A percentile compares a stretch with the other conserved stretches of the same genome.
Evolutionary conservation across 2,113 vertebrate genomes (phyloP).

Genomic region (Bambusicola thoracicus): DNA sequence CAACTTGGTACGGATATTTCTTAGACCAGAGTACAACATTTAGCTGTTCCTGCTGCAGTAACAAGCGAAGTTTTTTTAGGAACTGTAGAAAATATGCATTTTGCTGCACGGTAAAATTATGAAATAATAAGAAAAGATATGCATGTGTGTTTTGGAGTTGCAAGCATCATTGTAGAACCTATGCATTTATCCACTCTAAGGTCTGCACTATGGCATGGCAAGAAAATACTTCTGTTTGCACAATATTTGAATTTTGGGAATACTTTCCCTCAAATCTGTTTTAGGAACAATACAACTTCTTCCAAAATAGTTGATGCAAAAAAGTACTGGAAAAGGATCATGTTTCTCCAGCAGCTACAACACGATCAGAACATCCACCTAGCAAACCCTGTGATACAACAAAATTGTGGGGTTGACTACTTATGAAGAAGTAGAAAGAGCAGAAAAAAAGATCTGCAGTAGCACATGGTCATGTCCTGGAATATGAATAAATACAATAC

Average conservation of each 20-base stretch:
- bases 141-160: not conserved
- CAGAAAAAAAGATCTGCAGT: not conserved
- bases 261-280: not conserved
- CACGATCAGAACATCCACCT: not conserved
- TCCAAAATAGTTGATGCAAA: not conserved
- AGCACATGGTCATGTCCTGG: not conserved
- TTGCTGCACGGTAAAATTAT: not conserved
- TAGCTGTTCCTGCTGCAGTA: not conserved
- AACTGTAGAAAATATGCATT: not conserved
- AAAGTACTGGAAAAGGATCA: not conserved
- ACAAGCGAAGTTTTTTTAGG: not conserved
- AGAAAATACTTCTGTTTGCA: not conserved
- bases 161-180: not conserved
- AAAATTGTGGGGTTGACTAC: not conserved
- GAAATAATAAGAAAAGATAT: not conserved
- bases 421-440: not conserved
- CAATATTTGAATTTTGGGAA: not conserved
- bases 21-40: not conserved
- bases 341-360: not conserved
- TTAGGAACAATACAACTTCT: not conserved
- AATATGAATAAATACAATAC: not conserved
- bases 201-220: not conserved
- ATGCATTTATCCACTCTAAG: not conserved
- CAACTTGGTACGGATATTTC: not conserved
- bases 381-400: not conserved